A percentile compares a stretch with the other conserved stretches of the same genome.
These are phyloP conservation scores for Proterorhinus semilunaris DNA, from an alignment of 2,113 vertebrate species.

Conservation along the genomic window DNA sequence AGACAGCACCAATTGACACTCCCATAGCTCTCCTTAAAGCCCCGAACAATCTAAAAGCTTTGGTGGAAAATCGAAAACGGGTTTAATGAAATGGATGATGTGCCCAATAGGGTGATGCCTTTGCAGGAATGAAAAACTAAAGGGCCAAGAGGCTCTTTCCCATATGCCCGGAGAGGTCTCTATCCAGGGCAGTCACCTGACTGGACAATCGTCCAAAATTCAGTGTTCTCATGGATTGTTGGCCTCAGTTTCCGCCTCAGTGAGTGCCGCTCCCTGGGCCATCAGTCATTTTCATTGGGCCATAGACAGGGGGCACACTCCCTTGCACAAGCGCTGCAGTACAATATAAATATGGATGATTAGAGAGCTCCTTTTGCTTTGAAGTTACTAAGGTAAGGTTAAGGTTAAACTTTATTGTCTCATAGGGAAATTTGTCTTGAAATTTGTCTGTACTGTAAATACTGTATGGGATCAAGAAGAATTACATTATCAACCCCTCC, in stretches of 20 bases:
- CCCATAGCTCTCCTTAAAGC: constrained; percentile 49
- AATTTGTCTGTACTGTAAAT: no score
- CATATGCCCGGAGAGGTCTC: constrained; percentile 22
- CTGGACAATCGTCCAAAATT: constrained; percentile 26
- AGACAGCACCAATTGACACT: constrained; percentile 53
- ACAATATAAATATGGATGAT: no score
- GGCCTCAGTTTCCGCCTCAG: constrained; percentile 53
- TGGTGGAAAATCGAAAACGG: constrained; percentile 57
- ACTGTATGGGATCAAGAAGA: no score
- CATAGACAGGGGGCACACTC: constrained; percentile 30
- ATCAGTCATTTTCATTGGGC: constrained; percentile 51
- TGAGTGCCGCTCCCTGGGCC: constrained; percentile 43
- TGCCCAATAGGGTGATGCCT: constrained; percentile 52
- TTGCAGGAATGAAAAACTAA: constrained; percentile 42
- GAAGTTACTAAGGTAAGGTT: no score
- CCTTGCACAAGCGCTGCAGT: neutral
- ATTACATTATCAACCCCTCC: no score
- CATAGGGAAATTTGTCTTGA: no score
- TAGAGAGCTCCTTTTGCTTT: no score
- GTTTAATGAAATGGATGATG: constrained; percentile 70
- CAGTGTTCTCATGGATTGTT: constrained; percentile 57
- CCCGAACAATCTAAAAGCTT: constrained; percentile 38
- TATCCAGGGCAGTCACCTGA: constrained; percentile 21
- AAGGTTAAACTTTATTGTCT: no score
- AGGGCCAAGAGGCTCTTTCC: constrained; percentile 18